phyloP scores from a whole-genome alignment of 2,797 vertebrate genomes.

The Galaxias olidus region DNA sequence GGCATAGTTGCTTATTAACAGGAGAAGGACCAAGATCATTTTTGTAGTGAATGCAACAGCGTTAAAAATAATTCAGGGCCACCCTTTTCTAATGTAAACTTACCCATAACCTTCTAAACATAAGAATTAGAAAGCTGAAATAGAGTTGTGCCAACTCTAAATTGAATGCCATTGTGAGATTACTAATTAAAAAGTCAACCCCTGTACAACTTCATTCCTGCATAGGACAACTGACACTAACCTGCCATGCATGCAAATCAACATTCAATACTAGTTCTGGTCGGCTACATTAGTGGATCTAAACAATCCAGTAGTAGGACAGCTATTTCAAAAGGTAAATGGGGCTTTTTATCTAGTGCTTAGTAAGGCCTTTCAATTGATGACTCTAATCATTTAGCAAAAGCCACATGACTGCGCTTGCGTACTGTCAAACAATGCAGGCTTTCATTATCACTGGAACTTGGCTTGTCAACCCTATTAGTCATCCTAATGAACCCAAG shows the following conservation, averaged over 20 bases:
- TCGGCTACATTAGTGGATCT: conserved; percentile 25
- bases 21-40: background rate
- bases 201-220: conserved; percentile 40
- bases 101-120: conserved; percentile 54
- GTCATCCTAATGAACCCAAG: conserved; percentile 36
- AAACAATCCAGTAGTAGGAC: conserved; percentile 16
- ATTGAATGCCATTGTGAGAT: conserved; percentile 58
- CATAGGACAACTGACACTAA: conserved; percentile 23
- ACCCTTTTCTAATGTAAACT: conserved; percentile 41
- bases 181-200: conserved; percentile 51
- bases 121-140: conserved; percentile 40
- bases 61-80: conserved; percentile 38
- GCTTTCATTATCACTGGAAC: conserved; percentile 14
- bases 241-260: conserved; percentile 17
- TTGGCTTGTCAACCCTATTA: conserved; percentile 25
- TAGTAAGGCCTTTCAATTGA: conserved; percentile 13
- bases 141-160: conserved; percentile 53
- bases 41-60: conserved; percentile 20
- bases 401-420: conserved; percentile 18
- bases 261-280: conserved; percentile 3
- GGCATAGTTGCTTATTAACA: no score
- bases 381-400: conserved; percentile 18
- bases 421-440: background rate
- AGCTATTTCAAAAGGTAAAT: conserved; percentile 21
- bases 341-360: conserved; percentile 12